phyloP scores from a whole-genome alignment of 2,113 vertebrate species.

The Otus sunia region DNA sequence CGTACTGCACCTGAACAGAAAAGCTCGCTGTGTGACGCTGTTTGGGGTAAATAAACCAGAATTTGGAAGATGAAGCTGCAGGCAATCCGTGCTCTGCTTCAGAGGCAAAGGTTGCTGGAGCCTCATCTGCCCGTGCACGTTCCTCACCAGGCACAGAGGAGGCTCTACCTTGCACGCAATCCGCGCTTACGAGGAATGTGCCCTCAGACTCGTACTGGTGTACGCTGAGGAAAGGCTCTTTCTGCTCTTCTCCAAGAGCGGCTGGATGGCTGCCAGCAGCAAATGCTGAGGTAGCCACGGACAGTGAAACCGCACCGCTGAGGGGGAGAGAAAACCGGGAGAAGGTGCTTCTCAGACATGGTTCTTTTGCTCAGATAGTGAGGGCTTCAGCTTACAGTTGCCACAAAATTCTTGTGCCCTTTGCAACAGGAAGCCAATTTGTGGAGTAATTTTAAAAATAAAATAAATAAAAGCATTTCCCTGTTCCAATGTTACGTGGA shows the following conservation, averaged over 20 bases:
- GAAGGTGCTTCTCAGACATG: not conserved
- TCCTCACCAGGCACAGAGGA: accelerated
- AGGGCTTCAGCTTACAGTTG: accelerated
- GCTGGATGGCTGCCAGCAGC: not conserved
- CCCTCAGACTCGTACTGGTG: accelerated
- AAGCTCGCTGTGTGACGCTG: not conserved
- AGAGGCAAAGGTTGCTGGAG: not conserved
- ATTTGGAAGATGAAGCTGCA: accelerated
- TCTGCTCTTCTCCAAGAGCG: not conserved
- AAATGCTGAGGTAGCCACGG: accelerated
- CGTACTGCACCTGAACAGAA: not conserved
- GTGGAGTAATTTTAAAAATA: not conserved
- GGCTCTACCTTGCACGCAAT: accelerated
- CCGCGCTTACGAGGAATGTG: accelerated
- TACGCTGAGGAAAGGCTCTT: not conserved
- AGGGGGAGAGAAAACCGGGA: not conserved
- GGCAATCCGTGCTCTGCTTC: accelerated
- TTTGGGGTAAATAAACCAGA: not conserved
- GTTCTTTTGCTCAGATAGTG: not conserved
- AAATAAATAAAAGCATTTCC: not conserved
- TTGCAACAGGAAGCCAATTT: not conserved
- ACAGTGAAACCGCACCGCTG: not conserved
- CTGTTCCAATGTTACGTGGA: accelerated
- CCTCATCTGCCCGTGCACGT: accelerated
- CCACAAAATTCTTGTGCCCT: not conserved